A percentile compares a stretch with the other conserved stretches of the same genome.
Evolutionary conservation across 2,888 invertebrate genomes (phyloP).

Genomic region (Romanomermis culicivorax): DNA sequence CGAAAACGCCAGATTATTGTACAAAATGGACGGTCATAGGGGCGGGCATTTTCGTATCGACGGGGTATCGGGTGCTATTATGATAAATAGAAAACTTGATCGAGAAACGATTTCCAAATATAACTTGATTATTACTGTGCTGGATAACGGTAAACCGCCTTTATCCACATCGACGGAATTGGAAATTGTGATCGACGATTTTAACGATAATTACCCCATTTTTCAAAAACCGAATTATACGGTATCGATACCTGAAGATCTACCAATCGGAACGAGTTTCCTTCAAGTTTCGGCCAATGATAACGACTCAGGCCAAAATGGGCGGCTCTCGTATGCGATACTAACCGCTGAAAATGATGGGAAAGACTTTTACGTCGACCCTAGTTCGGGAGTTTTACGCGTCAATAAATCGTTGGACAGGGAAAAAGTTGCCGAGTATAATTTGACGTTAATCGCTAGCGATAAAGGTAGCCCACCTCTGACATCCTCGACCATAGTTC

Average conservation of each 20-base stretch:
- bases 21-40: constrained; percentile 30
- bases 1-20: constrained; percentile 51
- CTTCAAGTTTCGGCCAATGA: constrained; percentile 33
- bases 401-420: constrained; percentile 69
- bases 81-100: constrained; percentile 61
- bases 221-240: constrained; percentile 44
- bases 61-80: constrained; percentile 72
- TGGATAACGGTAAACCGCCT: constrained; percentile 72
- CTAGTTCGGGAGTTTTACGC: constrained; percentile 67
- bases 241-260: constrained; percentile 64
- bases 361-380: constrained; percentile 72
- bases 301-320: constrained; percentile 32
- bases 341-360: constrained; percentile 33
- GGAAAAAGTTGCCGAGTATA: constrained; percentile 51
- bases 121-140: constrained; percentile 67
- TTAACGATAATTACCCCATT: constrained; percentile 24
- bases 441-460: constrained; percentile 57
- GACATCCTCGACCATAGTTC: constrained; percentile 48
- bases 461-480: constrained; percentile 59
- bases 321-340: constrained; percentile 49
- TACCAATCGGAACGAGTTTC: constrained; percentile 44
- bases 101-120: constrained; percentile 57
- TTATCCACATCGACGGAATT: constrained; percentile 81
- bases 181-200: constrained; percentile 78
- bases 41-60: constrained; percentile 56